Base-by-base conservation (phyloP, 1,140 invertebrate species). In the Eulimnadia texana region DNA sequence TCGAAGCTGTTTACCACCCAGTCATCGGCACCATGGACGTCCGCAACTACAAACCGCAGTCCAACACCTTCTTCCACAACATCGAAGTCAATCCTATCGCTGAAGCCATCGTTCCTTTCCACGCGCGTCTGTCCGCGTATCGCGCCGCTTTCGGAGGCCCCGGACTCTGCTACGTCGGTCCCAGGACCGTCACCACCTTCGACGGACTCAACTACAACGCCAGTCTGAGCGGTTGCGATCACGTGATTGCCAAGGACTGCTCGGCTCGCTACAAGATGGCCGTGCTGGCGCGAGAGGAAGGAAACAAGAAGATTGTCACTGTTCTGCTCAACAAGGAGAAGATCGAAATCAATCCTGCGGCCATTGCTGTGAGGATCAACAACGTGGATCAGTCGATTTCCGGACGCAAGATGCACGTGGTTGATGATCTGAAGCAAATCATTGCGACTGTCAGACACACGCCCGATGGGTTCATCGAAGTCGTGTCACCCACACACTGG, bases 201-300 rank as follows among this genome's bases (percentile, higher is more conserved):
- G 66, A 66, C 50, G 62, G 61, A 3, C 53, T 57, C 28, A 54
- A 56, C n/a, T 65, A 64, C 49, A 58, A 66, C 22, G 50, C 58
- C n/a, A 23, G 56, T 3, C 27, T 64, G 3, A 27, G 29, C 19
- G 47, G 59, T 22, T 65, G 66, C 53, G 66, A 65, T 29, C 66
- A 66, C 33, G 57, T 66, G 16, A 33, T 66, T 20, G 50, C 66
- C 20, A 66, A 66, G 51, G 66, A 66, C 52, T 66, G 66, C 51
- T 66, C 66, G 3, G 66, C 64, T 19, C 33, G 57, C n/a, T 61
- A 57, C 22, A 60, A 65, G n/a, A 28, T 66, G 27, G 66, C 66
- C 20, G 27, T 66, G 20, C 42, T 66, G 49, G 64, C 64, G 22
- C 58, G 62, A n/a, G 57, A 63, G 42, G 62, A 58, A 54, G 51